A percentile compares a stretch with the other conserved stretches of the same genome.
Conservation (phyloP, 1,140 invertebrate genomes). For the Camponotus pennsylvanicus region DNA sequence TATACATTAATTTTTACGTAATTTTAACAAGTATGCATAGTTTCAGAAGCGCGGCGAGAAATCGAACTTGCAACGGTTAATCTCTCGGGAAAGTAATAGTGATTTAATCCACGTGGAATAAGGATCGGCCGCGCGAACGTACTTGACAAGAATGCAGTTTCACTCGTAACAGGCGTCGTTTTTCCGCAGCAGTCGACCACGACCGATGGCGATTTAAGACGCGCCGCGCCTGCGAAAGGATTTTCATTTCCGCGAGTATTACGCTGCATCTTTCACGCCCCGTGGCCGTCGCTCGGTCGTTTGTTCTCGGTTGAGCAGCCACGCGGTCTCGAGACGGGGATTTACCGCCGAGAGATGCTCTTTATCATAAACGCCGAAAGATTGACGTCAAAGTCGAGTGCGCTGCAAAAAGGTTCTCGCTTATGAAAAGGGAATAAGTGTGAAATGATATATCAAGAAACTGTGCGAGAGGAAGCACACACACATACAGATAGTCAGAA, state of each 20-base stretch:
- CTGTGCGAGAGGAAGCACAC: not conserved
- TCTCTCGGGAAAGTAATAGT: conserved; percentile 66
- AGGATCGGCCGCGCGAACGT: conserved; percentile 72
- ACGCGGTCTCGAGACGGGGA: not conserved
- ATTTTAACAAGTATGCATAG: too few relatives aligned
- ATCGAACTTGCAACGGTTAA: not conserved
- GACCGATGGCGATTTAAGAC: conserved; percentile 67
- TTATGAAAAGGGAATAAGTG: conserved; percentile 42
- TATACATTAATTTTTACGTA: not conserved
- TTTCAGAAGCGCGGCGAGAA: not conserved
- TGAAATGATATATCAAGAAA: conserved; percentile 37
- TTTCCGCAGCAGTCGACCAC: conserved; percentile 76
- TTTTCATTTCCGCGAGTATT: conserved; percentile 71
- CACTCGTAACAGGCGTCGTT: conserved; percentile 73
- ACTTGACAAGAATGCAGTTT: conserved; percentile 81
- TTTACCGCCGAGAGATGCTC: conserved; percentile 36
- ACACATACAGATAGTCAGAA: not conserved
- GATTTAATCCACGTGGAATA: conserved; percentile 68
- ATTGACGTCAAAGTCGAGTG: conserved; percentile 34
- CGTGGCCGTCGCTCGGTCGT: conserved; percentile 1
- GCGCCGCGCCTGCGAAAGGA: conserved; percentile 65
- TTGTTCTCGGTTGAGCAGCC: conserved; percentile 11
- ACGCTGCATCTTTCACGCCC: conserved; percentile 49
- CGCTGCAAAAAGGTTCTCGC: conserved; percentile 5
- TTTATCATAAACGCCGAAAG: conserved; percentile 44